Percentiles rank a stretch among this genome's conserved stretches.
phyloP scores from a whole-genome alignment of 1,140 invertebrate genomes.

The Pectinophora gossypiella region DNA sequence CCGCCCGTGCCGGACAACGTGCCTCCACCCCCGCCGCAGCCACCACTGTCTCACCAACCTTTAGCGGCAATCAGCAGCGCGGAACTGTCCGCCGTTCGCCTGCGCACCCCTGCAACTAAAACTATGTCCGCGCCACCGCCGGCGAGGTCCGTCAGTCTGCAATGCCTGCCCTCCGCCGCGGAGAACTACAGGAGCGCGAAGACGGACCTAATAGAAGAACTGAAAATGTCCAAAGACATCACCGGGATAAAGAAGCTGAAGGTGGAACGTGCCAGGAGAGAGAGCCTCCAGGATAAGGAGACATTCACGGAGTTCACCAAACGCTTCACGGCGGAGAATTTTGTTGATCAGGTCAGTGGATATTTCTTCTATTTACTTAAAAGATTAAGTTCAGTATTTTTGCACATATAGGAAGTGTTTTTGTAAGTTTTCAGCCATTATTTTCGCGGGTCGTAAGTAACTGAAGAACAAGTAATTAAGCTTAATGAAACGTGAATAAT shows the following conservation, averaged over 20 bases:
- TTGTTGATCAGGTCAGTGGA: constrained; percentile 88
- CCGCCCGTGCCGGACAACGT: constrained; percentile 72
- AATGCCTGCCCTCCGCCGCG: constrained; percentile 79
- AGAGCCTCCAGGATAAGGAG: constrained; percentile 86
- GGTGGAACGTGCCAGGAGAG: constrained; percentile 88
- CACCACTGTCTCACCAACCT: constrained; percentile 79
- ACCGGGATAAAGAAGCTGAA: constrained; percentile 93
- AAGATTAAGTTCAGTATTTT: too few relatives aligned
- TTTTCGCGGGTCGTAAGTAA: too few relatives aligned
- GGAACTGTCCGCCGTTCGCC: constrained; percentile 87
- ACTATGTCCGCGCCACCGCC: constrained; percentile 86
- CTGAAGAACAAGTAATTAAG: too few relatives aligned
- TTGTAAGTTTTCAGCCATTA: neutral
- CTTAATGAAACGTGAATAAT: too few relatives aligned
- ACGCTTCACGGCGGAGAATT: constrained; percentile 90
- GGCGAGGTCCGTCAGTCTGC: constrained; percentile 82
- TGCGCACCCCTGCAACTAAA: constrained; percentile 85
- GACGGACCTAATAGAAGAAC: constrained; percentile 91
- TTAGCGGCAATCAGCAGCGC: constrained; percentile 90
- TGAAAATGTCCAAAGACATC: constrained; percentile 93
- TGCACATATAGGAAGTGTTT: too few relatives aligned
- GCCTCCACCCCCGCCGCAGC: constrained; percentile 73
- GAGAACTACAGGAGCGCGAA: constrained; percentile 84
- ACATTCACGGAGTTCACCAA: constrained; percentile 88
- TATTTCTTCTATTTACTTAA: constrained; percentile 14